Evolutionary conservation across 1,140 invertebrate genomes (phyloP).

Genomic region (Ylistrum balloti): DNA sequence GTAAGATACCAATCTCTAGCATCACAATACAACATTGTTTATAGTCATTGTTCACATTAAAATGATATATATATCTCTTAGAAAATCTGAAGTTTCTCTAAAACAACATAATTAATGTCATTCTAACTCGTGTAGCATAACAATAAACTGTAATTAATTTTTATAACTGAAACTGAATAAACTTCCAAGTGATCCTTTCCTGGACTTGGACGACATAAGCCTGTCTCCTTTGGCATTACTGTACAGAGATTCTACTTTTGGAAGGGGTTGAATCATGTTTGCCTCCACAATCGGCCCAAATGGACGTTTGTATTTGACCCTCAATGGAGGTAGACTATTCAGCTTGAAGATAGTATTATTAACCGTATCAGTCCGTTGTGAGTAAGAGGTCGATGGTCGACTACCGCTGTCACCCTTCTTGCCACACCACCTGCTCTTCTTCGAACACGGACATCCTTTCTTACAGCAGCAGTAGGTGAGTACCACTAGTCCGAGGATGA

Average conservation of each 20-base stretch:
- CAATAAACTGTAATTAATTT: no score
- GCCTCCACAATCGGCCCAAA: constrained; percentile 60
- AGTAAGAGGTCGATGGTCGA: background rate
- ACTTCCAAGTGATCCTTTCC: constrained; percentile 17
- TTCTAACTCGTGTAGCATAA: no score
- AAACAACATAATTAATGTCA: no score
- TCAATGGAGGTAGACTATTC: constrained; percentile 52
- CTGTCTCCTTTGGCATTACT: background rate
- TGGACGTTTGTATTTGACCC: constrained; percentile 53
- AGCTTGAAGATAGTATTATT: constrained; percentile 54
- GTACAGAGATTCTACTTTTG: constrained; percentile 61
- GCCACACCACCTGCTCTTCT: background rate
- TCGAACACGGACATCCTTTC: constrained; percentile 39
- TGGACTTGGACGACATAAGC: background rate
- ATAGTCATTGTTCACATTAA: no score
- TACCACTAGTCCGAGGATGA: background rate
- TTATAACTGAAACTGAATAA: background rate
- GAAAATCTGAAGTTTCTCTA: no score
- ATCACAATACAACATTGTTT: no score
- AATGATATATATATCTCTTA: no score
- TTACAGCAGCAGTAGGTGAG: background rate
- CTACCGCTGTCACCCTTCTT: constrained; percentile 30
- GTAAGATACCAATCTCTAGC: no score
- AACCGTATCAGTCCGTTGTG: constrained; percentile 47
- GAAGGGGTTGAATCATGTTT: constrained; percentile 48